These are phyloP conservation scores for Dascillus cervinus DNA, from an alignment of 2,888 invertebrate species.

Conservation along the genomic window DNA sequence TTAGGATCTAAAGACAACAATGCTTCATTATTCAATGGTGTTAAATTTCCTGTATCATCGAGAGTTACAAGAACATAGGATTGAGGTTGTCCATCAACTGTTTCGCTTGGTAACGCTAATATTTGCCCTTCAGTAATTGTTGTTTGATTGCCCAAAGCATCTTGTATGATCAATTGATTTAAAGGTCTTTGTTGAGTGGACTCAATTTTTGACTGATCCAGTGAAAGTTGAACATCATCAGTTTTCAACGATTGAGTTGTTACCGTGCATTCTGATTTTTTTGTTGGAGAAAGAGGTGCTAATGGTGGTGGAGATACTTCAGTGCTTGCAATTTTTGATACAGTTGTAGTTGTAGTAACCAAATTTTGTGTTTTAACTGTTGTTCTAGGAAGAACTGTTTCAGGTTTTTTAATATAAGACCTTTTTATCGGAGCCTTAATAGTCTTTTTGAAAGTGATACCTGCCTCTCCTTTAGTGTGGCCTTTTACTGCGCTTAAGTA, in stretches of 20 bases:
- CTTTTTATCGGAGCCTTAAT: conserved; percentile 9
- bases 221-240: conserved; percentile 8
- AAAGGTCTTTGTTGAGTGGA: conserved; percentile 32
- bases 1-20: conserved; percentile 51
- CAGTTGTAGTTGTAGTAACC: conserved; percentile 1
- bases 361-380: neutral
- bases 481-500: conserved; percentile 13
- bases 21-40: conserved; percentile 64
- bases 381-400: neutral
- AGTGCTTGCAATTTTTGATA: conserved; percentile 6
- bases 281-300: conserved; percentile 29
- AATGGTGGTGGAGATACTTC: conserved; percentile 23
- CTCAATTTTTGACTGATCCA: conserved; percentile 10
- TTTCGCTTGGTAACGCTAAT: conserved; percentile 65
- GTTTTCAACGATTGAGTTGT: conserved; percentile 2
- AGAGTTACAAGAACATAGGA: conserved; percentile 65
- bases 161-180: conserved; percentile 41
- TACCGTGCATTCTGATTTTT: conserved; percentile 14
- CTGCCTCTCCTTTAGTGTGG: conserved; percentile 16
- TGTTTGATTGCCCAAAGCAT: conserved; percentile 39
- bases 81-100: conserved; percentile 63
- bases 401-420: conserved; percentile 10
- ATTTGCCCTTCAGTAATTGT: conserved; percentile 55
- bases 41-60: conserved; percentile 63
- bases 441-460: conserved; percentile 3